phyloP scores from a whole-genome alignment of 2,888 invertebrate species.

The Gibbula magus region DNA sequence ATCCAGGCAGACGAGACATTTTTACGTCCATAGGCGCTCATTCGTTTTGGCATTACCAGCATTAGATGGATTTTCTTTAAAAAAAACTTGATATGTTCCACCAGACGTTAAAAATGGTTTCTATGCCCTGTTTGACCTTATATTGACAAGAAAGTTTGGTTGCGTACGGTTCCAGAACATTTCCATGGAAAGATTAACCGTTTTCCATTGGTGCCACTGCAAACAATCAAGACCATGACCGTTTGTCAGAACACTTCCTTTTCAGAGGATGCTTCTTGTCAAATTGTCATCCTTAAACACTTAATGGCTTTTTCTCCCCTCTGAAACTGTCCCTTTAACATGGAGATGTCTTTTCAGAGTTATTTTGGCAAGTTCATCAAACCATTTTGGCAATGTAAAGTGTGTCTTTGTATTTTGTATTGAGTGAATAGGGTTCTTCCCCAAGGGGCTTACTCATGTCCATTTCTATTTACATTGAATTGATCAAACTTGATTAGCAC shows the following conservation, averaged over 20 bases:
- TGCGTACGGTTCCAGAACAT: background rate
- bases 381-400: background rate
- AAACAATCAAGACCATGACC: background rate
- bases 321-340: background rate
- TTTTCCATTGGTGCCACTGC: background rate
- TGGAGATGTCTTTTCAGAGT: background rate
- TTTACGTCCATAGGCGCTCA: no score
- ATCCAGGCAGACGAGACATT: no score
- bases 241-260: background rate
- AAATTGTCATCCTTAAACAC: no score
- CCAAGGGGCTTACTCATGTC: conserved; percentile 16
- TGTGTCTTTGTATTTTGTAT: background rate
- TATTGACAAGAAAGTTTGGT: background rate
- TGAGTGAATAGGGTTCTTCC: background rate
- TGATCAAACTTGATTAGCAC: conserved; percentile 14
- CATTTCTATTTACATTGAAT: conserved; percentile 14
- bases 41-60: no score
- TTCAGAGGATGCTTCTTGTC: background rate
- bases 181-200: background rate
- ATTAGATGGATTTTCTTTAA: background rate
- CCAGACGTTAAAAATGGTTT: background rate
- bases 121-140: background rate
- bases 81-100: background rate
- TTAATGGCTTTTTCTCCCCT: background rate
- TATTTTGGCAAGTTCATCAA: background rate